These are phyloP conservation scores for Jordanella pulchra DNA, from an alignment of 2,797 vertebrate species.

Conservation along the genomic window DNA sequence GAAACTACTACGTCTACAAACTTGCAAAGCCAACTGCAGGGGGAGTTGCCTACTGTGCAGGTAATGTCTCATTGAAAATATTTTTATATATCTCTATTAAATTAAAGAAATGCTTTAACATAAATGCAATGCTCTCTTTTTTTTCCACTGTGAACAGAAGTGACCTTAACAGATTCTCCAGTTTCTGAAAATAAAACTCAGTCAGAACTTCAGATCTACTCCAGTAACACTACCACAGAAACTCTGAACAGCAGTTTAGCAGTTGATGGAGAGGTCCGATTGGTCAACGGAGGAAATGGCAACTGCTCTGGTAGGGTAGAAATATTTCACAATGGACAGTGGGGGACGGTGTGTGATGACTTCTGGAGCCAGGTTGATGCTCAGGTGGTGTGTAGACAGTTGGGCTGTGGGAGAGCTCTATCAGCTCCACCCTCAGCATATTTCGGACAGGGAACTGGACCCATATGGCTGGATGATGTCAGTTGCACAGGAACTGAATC, in stretches of 20 bases:
- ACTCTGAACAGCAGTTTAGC: neutral
- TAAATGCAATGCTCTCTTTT: neutral
- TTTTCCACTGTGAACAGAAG: slow-evolving; percentile 30
- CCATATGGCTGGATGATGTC: slow-evolving; percentile 65
- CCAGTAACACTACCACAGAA: rapidly evolving
- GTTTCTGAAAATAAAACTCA: slow-evolving; percentile 1
- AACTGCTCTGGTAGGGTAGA: slow-evolving; percentile 65
- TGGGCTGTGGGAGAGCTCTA: slow-evolving; percentile 52
- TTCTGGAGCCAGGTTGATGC: slow-evolving; percentile 47
- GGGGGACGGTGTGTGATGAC: slow-evolving; percentile 67
- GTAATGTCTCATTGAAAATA: too few relatives aligned
- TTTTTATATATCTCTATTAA: too few relatives aligned
- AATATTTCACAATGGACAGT: slow-evolving; percentile 45
- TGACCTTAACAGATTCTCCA: neutral
- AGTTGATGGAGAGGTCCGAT: slow-evolving; percentile 42
- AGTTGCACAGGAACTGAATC: slow-evolving; percentile 45
- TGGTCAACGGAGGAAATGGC: slow-evolving; percentile 42
- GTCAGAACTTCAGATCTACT: neutral
- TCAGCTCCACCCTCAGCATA: slow-evolving; percentile 19
- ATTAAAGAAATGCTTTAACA: neutral
- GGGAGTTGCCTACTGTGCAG: slow-evolving; percentile 58
- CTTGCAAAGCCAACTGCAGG: slow-evolving; percentile 24
- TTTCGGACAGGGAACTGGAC: slow-evolving; percentile 58
- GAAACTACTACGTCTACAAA: slow-evolving; percentile 51
- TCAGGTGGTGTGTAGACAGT: slow-evolving; percentile 60